A percentile compares a stretch with the other conserved stretches of the same genome.
Evolutionary conservation across 1,140 invertebrate genomes (phyloP).

Genomic region (Drosophila watanabei): DNA sequence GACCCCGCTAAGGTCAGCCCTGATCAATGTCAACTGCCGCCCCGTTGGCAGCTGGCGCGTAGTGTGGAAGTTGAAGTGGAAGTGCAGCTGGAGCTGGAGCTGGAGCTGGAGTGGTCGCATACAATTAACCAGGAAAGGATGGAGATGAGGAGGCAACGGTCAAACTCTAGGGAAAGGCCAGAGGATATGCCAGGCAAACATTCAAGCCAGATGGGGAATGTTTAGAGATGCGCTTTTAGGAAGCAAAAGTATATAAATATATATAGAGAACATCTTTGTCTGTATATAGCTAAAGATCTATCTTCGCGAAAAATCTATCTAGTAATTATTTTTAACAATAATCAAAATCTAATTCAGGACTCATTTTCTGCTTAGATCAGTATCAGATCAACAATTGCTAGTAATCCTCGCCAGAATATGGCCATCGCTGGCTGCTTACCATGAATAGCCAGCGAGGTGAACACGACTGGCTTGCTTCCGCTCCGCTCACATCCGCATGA

Average conservation of each 20-base stretch:
- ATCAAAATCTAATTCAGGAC: neutral
- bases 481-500: constrained; percentile 2
- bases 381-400: neutral
- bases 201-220: constrained; percentile 8
- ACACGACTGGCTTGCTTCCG: constrained; percentile 6
- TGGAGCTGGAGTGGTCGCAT: constrained; percentile 4
- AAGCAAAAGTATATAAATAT: neutral
- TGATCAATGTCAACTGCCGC: constrained; percentile 71
- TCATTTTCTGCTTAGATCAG: neutral
- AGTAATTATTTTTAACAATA: neutral
- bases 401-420: neutral
- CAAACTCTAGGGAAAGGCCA: constrained; percentile 15
- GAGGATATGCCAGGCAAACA: constrained; percentile 53
- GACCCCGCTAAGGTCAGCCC: constrained; percentile 57
- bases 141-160: neutral
- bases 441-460: constrained; percentile 1
- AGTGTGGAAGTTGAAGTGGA: neutral
- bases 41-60: constrained; percentile 30
- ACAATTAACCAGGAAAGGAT: constrained; percentile 6
- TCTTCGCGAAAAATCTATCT: too few relatives aligned
- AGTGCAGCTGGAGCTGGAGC: neutral
- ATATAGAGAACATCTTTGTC: neutral
- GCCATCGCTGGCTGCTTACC: constrained; percentile 1
- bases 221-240: constrained; percentile 14
- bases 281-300: too few relatives aligned